phyloP scores from a whole-genome alignment of 2,113 vertebrate species.

The Phyllostomus hastatus region DNA sequence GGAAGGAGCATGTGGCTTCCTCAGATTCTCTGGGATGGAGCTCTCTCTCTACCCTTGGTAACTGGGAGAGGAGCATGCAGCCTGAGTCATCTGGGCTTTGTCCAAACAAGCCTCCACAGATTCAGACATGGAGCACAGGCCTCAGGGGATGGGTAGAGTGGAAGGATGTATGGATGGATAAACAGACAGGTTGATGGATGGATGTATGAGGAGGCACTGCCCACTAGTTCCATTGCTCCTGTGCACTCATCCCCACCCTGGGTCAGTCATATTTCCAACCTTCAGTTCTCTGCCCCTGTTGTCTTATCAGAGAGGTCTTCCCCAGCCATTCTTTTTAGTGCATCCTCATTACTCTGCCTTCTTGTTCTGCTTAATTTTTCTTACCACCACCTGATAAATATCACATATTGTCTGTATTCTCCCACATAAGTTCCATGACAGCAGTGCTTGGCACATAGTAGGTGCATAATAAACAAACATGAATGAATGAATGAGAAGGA shows the following conservation, averaged over 20 bases:
- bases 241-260: not conserved
- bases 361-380: not conserved
- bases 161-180: not conserved
- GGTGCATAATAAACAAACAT: not conserved
- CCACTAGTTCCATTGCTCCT: not conserved
- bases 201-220: not conserved
- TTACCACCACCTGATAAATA: not conserved
- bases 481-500: not conserved
- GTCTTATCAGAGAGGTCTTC: not conserved
- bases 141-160: not conserved
- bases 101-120: conserved; percentile 20
- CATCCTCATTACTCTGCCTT: not conserved
- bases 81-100: conserved; percentile 53
- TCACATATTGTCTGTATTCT: not conserved
- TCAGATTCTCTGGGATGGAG: not conserved
- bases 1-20: not conserved
- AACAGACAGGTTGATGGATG: not conserved
- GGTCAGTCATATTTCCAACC: not conserved
- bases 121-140: not conserved
- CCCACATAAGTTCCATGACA: not conserved
- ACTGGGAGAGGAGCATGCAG: not conserved
- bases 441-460: not conserved
- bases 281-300: not conserved
- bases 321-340: not conserved
- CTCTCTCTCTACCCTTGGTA: not conserved